phyloP scores from a whole-genome alignment of 30 jellyfish, hydroid and myxozoan genomes.

The Catostylus mosaicus region DNA sequence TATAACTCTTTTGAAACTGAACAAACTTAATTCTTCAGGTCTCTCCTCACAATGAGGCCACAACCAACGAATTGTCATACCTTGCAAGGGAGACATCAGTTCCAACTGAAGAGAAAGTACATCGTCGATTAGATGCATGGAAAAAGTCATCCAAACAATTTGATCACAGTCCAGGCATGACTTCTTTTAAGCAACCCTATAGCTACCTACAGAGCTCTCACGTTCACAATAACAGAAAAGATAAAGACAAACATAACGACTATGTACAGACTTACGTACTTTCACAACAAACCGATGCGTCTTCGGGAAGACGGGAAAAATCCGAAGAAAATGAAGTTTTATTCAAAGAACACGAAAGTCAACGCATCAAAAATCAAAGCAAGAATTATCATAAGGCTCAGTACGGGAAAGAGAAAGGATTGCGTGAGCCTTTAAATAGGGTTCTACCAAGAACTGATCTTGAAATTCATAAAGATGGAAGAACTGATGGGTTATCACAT shows the following conservation, averaged over 20 bases:
- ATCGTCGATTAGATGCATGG: constrained; percentile 1
- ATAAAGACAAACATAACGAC: background rate
- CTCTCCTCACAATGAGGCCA: too few relatives aligned
- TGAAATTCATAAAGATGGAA: constrained; percentile 6
- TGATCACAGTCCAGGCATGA: background rate
- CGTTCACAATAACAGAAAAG: background rate
- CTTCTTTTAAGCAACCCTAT: constrained; percentile 5
- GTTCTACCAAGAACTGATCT: constrained; percentile 67
- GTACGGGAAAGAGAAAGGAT: constrained; percentile 19
- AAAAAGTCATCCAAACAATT: constrained; percentile 1
- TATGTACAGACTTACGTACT: background rate
- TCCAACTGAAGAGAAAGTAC: constrained; percentile 35
- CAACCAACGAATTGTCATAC: constrained; percentile 8
- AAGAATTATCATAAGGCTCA: background rate
- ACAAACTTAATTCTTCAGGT: too few relatives aligned
- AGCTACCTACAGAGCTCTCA: constrained; percentile 17
- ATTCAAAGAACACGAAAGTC: background rate
- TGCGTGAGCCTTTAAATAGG: constrained; percentile 50
- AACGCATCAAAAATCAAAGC: background rate
- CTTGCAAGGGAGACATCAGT: constrained; percentile 55
- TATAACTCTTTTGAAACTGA: too few relatives aligned
- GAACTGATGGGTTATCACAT: background rate
- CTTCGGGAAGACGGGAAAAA: background rate
- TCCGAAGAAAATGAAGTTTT: background rate
- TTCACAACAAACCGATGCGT: background rate